Evolutionary conservation across 92 coral and sea anemone genomes (phyloP).

Genomic region (Parazoanthus darwini): DNA sequence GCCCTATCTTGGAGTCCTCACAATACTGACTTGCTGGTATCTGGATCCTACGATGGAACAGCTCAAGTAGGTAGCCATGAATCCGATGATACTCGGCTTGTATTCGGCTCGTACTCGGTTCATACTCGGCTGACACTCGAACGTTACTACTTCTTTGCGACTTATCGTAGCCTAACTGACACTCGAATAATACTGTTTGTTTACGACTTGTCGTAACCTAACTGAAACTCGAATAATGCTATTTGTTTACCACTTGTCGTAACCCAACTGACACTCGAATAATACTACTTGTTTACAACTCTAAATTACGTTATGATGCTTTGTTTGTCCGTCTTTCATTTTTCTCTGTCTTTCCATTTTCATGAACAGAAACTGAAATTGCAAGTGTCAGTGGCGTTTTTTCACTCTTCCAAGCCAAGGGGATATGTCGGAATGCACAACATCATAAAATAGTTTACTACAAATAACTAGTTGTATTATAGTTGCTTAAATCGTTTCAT

Average conservation of each 20-base stretch:
- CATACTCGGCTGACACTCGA: too few relatives aligned
- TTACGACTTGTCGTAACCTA: too few relatives aligned
- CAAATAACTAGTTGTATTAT: background rate
- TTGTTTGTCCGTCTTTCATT: background rate
- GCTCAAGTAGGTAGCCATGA: slow-evolving; percentile 72
- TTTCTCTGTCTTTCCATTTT: too few relatives aligned
- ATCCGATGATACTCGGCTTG: background rate
- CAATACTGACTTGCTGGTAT: slow-evolving; percentile 67
- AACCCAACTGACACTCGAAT: too few relatives aligned
- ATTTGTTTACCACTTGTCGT: too few relatives aligned
- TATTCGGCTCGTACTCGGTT: too few relatives aligned
- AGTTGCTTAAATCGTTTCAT: background rate
- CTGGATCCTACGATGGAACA: slow-evolving; percentile 95
- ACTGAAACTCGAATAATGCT: too few relatives aligned
- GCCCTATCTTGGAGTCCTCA: slow-evolving; percentile 96
- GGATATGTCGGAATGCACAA: background rate
- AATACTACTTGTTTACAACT: too few relatives aligned
- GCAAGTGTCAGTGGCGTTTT: background rate
- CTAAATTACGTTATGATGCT: too few relatives aligned
- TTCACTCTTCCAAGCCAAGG: background rate
- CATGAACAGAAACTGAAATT: background rate
- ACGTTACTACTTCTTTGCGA: too few relatives aligned
- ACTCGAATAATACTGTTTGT: too few relatives aligned
- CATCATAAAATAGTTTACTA: background rate
- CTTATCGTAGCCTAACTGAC: too few relatives aligned